A percentile compares a stretch with the other conserved stretches of the same genome.
phyloP scores from a whole-genome alignment of 2,888 invertebrate species.

The Ichneumoninae sp. region DNA sequence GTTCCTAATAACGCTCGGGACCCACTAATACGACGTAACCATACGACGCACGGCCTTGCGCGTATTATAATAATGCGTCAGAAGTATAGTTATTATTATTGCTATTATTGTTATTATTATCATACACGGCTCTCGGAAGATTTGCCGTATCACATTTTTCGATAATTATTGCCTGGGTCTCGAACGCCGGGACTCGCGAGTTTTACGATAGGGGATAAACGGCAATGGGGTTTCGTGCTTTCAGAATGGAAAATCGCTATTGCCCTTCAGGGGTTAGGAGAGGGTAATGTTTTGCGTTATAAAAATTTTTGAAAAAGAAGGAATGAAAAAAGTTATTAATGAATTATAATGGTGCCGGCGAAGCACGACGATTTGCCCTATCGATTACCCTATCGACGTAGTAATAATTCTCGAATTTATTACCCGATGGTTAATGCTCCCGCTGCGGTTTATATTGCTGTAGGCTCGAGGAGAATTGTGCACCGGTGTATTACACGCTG shows the following conservation, averaged over 20 bases:
- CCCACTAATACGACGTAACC: slow-evolving; percentile 40
- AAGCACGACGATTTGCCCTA: slow-evolving; percentile 31
- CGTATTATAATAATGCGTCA: slow-evolving; percentile 15
- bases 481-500: slow-evolving; percentile 43
- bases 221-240: slow-evolving; percentile 11
- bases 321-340: slow-evolving; percentile 24
- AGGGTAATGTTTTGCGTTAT: not conserved
- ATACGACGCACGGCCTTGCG: slow-evolving; percentile 32
- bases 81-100: slow-evolving; percentile 19
- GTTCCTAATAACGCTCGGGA: slow-evolving; percentile 60
- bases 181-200: not conserved
- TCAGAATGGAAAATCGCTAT: slow-evolving; percentile 17
- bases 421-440: slow-evolving; percentile 26
- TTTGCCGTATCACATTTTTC: slow-evolving; percentile 44
- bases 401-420: slow-evolving; percentile 57
- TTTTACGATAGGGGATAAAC: slow-evolving; percentile 56
- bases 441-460: slow-evolving; percentile 14
- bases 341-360: slow-evolving; percentile 38
- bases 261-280: not conserved
- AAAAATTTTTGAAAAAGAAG: not conserved
- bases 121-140: not conserved
- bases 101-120: slow-evolving; percentile 4
- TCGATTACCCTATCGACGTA: slow-evolving; percentile 15
- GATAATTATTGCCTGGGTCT: slow-evolving; percentile 38
- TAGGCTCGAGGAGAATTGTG: slow-evolving; percentile 29